Base-by-base conservation (phyloP, 1,140 invertebrate genomes). In the Octopus sinensis region DNA sequence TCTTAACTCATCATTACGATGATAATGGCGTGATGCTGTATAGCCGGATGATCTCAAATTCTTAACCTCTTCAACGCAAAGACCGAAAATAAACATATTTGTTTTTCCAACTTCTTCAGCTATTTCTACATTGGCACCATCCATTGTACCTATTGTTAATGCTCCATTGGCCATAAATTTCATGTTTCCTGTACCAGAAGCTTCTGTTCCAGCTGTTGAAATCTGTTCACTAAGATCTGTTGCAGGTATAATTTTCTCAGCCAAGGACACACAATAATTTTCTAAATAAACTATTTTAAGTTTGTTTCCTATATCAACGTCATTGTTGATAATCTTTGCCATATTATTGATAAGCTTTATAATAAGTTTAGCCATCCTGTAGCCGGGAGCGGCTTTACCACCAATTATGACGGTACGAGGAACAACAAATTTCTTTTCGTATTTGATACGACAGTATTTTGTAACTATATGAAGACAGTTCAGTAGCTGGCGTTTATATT, bases 111-210 rank as follows among this genome's bases (percentile, higher is more conserved):
- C 97, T 91, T 99, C 98, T 91, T 99, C 98, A 4, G 94, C 95
- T 98, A 99, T 99, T 92, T 99, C 98, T 0, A 99, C 96, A 89
- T 99, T 99, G 71, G 98, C 98, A 71, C 98, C 98, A 88, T 99
- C 98, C 89, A 99, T 91, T 9, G 98, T 99, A 80, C 98, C 98
- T 88, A 99, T 97, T 6, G 98, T 99, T 1, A 99, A 91, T 0
- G 96, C 96, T 17, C 98, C 98, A 88, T 99, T 99, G 86, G 87
- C 94, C 95, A 90, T 95, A 93, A 96, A 96, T 88, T 96, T 96
- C 95, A 96, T 96, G 90, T 97, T 95, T 82, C 95, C 95, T 76
- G 95, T 96, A 76, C 97, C 97, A 43, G 96, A 99, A 0, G 98
- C 98, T 90, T 99, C 98, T 4, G 98, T 99, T 81, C 98, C 98